Conservation (phyloP, 2,113 vertebrate genomes). For the Apeltes quadracus region DNA sequence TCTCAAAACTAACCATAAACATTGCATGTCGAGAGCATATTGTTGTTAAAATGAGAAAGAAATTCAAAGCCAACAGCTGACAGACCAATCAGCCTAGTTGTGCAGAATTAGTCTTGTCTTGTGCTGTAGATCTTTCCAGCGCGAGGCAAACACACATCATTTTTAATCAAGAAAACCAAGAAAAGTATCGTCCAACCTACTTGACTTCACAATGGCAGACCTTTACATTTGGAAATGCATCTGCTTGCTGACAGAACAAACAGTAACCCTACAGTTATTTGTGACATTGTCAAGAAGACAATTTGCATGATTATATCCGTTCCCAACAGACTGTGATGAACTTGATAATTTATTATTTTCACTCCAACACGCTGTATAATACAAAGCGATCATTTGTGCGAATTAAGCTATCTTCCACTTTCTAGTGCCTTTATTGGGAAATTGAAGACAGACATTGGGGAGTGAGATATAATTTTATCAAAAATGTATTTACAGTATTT, state of each 20-base stretch:
- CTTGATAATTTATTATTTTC: conserved; percentile 37
- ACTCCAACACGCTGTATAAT: conserved; percentile 11
- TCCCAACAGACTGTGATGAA: conserved; percentile 41
- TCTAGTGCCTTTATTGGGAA: neutral
- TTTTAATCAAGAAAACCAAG: neutral
- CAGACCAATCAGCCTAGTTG: neutral
- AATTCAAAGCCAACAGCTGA: conserved; percentile 2
- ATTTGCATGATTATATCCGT: conserved; percentile 30
- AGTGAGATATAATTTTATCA: too few species aligned
- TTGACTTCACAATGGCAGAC: conserved; percentile 17
- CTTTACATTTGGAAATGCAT: conserved; percentile 22
- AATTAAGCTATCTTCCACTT: neutral
- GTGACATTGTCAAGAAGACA: too few species aligned
- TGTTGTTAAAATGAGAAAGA: conserved; percentile 19
- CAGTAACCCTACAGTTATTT: too few species aligned
- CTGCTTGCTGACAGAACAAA: conserved; percentile 23
- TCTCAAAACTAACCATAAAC: conserved; percentile 7
- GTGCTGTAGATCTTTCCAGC: conserved; percentile 8
- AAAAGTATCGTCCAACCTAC: neutral
- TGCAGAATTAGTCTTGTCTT: neutral
- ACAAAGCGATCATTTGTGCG: neutral
- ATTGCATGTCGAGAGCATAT: conserved; percentile 4
- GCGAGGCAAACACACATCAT: neutral
- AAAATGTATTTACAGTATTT: too few species aligned
- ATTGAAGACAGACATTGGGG: neutral